Percentiles rank a stretch among this genome's conserved stretches.
phyloP scores from a whole-genome alignment of 2,888 invertebrate genomes.

The Conus canariensis region DNA sequence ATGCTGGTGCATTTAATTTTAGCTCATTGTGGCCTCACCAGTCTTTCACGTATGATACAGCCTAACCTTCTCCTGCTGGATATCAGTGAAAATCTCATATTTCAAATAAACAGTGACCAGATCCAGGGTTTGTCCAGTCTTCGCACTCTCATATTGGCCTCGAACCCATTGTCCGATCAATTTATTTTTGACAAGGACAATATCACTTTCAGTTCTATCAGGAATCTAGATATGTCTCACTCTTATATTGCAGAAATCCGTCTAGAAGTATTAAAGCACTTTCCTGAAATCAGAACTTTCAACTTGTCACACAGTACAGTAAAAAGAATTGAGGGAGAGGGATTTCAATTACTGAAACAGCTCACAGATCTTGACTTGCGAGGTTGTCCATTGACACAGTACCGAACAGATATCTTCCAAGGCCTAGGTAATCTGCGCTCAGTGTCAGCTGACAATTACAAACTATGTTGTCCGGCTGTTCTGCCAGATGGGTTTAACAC shows the following conservation, averaged over 20 bases:
- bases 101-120: background rate
- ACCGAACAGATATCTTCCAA: background rate
- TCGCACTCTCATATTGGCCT: background rate
- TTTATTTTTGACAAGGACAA: background rate
- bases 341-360: background rate
- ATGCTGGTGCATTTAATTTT: conserved; percentile 17
- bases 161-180: background rate
- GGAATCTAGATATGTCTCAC: background rate
- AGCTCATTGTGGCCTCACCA: background rate
- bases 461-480: background rate
- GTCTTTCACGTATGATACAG: background rate
- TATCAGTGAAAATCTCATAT: background rate
- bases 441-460: background rate
- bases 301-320: background rate
- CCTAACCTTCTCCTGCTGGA: background rate
- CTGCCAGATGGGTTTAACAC: background rate
- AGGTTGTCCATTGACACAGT: background rate
- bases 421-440: background rate
- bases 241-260: background rate
- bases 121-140: background rate
- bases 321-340: background rate
- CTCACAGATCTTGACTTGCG: background rate
- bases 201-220: background rate
- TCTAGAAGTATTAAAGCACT: background rate
- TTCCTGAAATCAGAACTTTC: background rate